Base-by-base conservation (phyloP, 2,113 vertebrate genomes). In the Equus quagga region DNA sequence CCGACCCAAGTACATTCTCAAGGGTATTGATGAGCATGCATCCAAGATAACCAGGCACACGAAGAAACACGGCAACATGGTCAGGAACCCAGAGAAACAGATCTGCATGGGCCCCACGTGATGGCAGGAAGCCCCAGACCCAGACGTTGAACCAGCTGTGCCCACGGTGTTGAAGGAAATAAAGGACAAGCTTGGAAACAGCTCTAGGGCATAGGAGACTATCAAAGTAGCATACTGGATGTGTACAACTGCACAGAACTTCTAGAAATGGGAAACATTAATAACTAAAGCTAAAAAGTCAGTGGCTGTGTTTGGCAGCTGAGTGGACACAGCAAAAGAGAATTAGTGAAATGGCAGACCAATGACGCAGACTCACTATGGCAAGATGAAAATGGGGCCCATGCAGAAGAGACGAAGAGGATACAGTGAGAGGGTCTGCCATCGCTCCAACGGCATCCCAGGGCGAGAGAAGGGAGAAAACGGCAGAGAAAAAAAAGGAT, bases 351-450 rank as follows among this genome's bases (percentile, higher is more conserved):
- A 1, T 44, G 46, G 56, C 46, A 65, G 81, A 46, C 24, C 13
- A 1, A 3, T 2, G 1, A 1, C 0, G 60, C 6, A 6, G 28
- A 11, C 14, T 0, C 14, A 44, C 84, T 5, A 0, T 2, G 6
- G n/a, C 8, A 31, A 76, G 36, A 9, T 15, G 14, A 3, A 49
- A 6, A 19, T 0, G 4, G 12, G 76, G 85, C 31, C 18, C 23
- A 41, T 1, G 6, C 8, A 36, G 56, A 3, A 26, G 56, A 24
- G 36, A 10, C 19, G 2, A 4, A 14, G 11, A 18, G 41, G 17
- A 24, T 11, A 2, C 28, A 0, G 8, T 1, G 19, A 26, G 11
- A 17, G 70, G 69, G 51, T 7, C 15, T 26, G 33, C 41, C 23
- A 18, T 2, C 3, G 15, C 51, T 54, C 80, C 10, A 17, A n/a